These are phyloP conservation scores for Uromys caudimaculatus DNA, from an alignment of 2,797 vertebrate species.

Conservation along the genomic window DNA sequence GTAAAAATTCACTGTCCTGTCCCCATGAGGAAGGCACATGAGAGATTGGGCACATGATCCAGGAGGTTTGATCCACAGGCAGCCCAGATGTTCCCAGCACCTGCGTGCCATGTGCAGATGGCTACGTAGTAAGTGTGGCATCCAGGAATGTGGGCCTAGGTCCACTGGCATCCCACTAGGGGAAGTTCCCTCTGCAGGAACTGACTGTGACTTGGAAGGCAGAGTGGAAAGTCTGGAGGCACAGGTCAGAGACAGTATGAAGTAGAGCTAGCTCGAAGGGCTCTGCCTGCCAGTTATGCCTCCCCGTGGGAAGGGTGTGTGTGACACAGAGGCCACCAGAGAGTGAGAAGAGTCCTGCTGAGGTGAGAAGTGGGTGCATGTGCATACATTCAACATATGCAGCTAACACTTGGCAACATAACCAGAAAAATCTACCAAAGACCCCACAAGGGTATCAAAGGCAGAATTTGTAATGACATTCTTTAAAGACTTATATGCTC, in stretches of 20 bases:
- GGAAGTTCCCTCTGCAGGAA: slow-evolving; percentile 11
- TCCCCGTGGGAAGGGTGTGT: accelerated
- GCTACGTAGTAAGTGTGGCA: neutral
- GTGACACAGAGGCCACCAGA: neutral
- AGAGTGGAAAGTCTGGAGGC: slow-evolving; percentile 41
- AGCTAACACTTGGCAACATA: neutral
- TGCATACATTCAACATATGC: accelerated
- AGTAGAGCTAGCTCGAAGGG: neutral
- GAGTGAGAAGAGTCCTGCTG: neutral
- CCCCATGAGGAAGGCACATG: neutral
- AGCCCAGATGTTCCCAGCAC: slow-evolving; percentile 55
- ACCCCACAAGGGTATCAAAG: neutral
- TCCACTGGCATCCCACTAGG: neutral
- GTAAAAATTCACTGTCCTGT: slow-evolving; percentile 33
- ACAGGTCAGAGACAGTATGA: neutral
- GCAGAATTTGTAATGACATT: neutral
- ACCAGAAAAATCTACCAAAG: neutral
- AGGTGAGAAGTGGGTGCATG: accelerated
- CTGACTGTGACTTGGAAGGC: neutral
- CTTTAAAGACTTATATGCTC: neutral
- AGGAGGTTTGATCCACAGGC: slow-evolving; percentile 24
- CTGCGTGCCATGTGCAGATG: neutral
- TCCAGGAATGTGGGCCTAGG: neutral
- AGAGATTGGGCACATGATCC: slow-evolving; percentile 48
- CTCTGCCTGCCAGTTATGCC: neutral